Evolutionary conservation across 1,140 invertebrate species (phyloP).

Genomic region (Zaprionus kolodkinae): DNA sequence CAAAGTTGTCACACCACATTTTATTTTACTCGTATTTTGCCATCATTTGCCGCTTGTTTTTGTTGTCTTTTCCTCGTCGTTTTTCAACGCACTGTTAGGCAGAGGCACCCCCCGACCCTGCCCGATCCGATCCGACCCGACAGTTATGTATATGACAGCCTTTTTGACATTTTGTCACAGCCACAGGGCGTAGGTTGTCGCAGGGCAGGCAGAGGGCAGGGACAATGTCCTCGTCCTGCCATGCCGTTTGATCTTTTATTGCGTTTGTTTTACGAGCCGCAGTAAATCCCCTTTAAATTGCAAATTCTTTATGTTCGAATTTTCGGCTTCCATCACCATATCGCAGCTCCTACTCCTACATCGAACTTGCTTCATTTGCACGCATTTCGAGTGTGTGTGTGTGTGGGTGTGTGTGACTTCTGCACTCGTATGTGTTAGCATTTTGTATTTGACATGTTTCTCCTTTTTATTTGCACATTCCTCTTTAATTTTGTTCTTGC

Average conservation of each 20-base stretch:
- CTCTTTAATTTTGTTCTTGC: slow-evolving; percentile 44
- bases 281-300: slow-evolving; percentile 82
- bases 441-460: slow-evolving; percentile 41
- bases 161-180: slow-evolving; percentile 71
- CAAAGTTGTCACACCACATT: slow-evolving; percentile 79
- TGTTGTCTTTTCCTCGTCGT: slow-evolving; percentile 34
- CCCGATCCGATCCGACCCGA: slow-evolving; percentile 1
- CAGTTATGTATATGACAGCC: slow-evolving; percentile 44
- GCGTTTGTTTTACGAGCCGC: slow-evolving; percentile 80
- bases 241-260: slow-evolving; percentile 83
- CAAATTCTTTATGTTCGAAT: slow-evolving; percentile 81
- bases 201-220: slow-evolving; percentile 43
- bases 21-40: slow-evolving; percentile 73
- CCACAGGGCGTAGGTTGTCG: slow-evolving; percentile 43
- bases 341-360: slow-evolving; percentile 14
- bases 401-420: slow-evolving; percentile 5
- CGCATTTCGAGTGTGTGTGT: slow-evolving; percentile 11
- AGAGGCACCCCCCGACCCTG: neutral
- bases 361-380: slow-evolving; percentile 5
- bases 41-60: slow-evolving; percentile 64
- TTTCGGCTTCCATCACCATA: slow-evolving; percentile 54
- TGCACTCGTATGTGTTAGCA: slow-evolving; percentile 22
- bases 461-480: slow-evolving; percentile 58
- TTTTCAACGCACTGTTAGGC: slow-evolving; percentile 47
- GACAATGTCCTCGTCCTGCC: slow-evolving; percentile 58